A percentile compares a stretch with the other conserved stretches of the same genome.
These are phyloP conservation scores for Bos javanicus DNA, from an alignment of 2,113 vertebrate species.

Conservation along the genomic window DNA sequence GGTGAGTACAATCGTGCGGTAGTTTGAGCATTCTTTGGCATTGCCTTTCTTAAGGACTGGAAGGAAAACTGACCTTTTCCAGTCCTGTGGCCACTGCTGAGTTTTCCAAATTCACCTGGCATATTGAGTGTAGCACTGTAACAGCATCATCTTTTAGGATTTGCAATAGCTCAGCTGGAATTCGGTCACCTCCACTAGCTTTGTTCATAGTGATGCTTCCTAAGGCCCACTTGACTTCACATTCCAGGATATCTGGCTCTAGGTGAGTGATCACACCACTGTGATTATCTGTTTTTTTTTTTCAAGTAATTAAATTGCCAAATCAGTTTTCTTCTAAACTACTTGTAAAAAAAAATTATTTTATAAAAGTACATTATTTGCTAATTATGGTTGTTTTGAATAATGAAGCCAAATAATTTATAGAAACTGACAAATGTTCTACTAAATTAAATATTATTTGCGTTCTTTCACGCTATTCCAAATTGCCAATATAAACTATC, in stretches of 20 bases:
- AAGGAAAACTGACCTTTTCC: background rate
- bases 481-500: background rate
- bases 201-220: background rate
- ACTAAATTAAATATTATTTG: background rate
- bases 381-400: slow-evolving; percentile 2
- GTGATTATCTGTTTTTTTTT: background rate
- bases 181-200: background rate
- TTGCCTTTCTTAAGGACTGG: background rate
- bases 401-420: background rate
- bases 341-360: background rate
- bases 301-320: background rate
- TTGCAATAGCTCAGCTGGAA: background rate
- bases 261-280: background rate
- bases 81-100: background rate
- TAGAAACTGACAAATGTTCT: background rate
- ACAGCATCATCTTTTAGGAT: background rate
- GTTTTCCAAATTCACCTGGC: background rate
- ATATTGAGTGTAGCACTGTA: background rate
- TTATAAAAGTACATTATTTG: background rate
- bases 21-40: background rate
- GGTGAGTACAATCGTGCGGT: background rate
- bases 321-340: background rate
- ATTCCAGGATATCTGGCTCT: background rate
- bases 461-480: background rate
- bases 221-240: background rate